Evolutionary conservation across 2,797 vertebrate species (phyloP).

Genomic region (Gallirallus australis): DNA sequence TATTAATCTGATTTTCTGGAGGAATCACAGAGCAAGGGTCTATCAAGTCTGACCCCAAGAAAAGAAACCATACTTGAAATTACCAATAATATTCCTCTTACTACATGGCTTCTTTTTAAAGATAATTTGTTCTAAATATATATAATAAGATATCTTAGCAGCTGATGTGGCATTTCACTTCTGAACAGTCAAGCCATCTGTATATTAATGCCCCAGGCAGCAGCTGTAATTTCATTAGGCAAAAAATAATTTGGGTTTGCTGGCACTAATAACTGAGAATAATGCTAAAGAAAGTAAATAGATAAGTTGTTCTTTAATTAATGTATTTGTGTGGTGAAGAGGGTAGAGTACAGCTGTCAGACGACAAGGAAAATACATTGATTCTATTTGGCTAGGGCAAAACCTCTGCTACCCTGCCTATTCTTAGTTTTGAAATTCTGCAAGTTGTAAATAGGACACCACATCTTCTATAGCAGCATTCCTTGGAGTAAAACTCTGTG

Average conservation of each 20-base stretch:
- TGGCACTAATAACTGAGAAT: background rate
- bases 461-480: background rate
- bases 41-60: background rate
- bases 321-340: background rate
- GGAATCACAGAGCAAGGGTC: background rate
- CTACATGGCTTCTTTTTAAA: background rate
- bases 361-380: background rate
- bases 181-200: background rate
- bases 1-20: background rate
- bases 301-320: background rate
- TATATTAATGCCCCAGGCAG: background rate
- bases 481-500: background rate
- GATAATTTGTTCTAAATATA: background rate
- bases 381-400: background rate
- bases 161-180: background rate
- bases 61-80: background rate
- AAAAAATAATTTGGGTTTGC: slow-evolving; percentile 1
- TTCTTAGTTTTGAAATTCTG: background rate
- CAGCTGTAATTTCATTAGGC: background rate
- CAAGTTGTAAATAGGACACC: background rate
- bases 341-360: background rate
- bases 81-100: background rate
- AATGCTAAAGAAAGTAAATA: slow-evolving; percentile 27
- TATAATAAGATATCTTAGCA: background rate
- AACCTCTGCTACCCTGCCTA: background rate